Evolutionary conservation across 2,888 invertebrate genomes (phyloP).

Genomic region (Cephus pygmeus): DNA sequence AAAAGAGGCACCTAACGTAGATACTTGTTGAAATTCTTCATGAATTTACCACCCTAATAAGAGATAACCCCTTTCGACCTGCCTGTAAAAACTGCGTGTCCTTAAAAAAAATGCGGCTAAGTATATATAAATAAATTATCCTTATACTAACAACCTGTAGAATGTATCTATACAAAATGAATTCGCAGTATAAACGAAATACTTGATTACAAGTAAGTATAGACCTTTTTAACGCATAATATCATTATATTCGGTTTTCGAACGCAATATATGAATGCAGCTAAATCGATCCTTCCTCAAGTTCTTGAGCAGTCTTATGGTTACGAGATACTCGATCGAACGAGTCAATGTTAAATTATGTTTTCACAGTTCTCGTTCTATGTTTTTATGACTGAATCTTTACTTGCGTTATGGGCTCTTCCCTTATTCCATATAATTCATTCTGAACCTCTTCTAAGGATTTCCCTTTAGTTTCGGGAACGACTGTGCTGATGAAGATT

Average conservation of each 20-base stretch:
- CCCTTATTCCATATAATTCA: constrained; percentile 19
- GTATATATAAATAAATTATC: not conserved
- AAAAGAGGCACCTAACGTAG: too few species aligned
- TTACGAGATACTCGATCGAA: not conserved
- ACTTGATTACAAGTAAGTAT: not conserved
- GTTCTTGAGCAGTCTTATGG: not conserved
- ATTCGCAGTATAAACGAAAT: not conserved
- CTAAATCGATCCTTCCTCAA: not conserved
- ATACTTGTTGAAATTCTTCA: too few species aligned
- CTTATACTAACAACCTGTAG: not conserved
- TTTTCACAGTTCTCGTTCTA: not conserved
- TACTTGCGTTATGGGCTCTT: not conserved
- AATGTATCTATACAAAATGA: not conserved
- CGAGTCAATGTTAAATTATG: not conserved
- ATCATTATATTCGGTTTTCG: not conserved
- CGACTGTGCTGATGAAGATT: constrained; percentile 73
- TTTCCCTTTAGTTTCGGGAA: constrained; percentile 69
- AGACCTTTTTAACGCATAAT: not conserved
- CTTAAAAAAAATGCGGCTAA: not conserved
- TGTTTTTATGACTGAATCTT: not conserved
- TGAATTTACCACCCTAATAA: not conserved
- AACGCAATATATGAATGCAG: not conserved
- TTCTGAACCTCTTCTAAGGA: constrained; percentile 35
- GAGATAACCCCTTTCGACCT: not conserved
- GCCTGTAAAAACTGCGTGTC: not conserved